A percentile compares a stretch with the other conserved stretches of the same genome.
These are phyloP conservation scores for Darevskia mixta DNA, from an alignment of 2,797 vertebrate genomes.

Conservation along the genomic window DNA sequence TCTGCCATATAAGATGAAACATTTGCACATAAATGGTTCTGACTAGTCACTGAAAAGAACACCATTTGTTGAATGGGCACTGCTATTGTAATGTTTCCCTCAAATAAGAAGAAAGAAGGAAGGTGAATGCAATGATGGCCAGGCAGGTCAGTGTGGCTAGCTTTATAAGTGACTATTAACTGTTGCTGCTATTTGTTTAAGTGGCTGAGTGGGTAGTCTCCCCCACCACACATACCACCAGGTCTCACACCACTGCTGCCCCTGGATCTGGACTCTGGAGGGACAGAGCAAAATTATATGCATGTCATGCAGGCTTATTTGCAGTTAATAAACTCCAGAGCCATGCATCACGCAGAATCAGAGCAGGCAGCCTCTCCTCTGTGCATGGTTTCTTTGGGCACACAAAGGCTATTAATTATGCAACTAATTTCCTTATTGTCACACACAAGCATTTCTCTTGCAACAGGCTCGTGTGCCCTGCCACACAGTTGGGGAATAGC, in stretches of 20 bases:
- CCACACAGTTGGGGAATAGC: neutral
- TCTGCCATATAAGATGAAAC: neutral
- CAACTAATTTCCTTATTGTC: neutral
- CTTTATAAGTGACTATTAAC: neutral
- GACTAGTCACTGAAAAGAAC: neutral
- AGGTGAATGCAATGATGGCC: neutral
- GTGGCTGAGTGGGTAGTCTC: too few relatives aligned
- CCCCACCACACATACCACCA: too few relatives aligned
- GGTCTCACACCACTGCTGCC: neutral
- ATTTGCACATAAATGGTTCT: neutral
- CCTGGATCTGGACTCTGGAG: neutral
- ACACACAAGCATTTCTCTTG: conserved; percentile 2
- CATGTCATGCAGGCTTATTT: too few relatives aligned
- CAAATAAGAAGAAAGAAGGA: neutral
- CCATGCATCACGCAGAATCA: neutral
- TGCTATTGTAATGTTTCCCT: neutral
- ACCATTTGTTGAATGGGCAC: neutral
- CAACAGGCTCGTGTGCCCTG: neutral
- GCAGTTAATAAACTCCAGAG: neutral
- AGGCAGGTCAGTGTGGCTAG: neutral
- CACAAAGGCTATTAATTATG: neutral
- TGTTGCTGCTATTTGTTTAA: neutral
- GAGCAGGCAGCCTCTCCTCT: neutral
- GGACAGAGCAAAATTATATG: neutral
- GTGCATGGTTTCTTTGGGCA: neutral